These are phyloP conservation scores for Athrips mouffetella DNA, from an alignment of 2,888 invertebrate genomes.

Conservation along the genomic window DNA sequence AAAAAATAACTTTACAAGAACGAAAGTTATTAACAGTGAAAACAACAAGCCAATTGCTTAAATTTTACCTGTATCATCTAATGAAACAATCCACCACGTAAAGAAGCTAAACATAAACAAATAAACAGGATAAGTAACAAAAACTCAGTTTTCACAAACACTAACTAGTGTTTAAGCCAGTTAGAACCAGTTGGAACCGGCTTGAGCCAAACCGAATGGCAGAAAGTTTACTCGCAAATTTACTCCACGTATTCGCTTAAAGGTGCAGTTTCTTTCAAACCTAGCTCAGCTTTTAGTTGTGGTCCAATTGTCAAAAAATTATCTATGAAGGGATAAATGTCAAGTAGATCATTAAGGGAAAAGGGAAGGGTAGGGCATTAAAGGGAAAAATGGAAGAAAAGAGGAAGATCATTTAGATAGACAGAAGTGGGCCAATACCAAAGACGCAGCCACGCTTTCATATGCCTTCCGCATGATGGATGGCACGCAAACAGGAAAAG, in stretches of 20 bases:
- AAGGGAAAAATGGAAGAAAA: too few species aligned
- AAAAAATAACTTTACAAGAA: too few species aligned
- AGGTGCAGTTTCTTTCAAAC: constrained; percentile 74
- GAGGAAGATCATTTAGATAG: too few species aligned
- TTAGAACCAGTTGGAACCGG: constrained; percentile 45
- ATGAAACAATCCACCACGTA: background rate
- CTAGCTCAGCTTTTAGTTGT: constrained; percentile 47
- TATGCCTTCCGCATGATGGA: too few species aligned
- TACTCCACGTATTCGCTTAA: constrained; percentile 76
- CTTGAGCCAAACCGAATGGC: constrained; percentile 54
- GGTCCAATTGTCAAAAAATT: constrained; percentile 6
- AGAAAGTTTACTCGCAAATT: constrained; percentile 75
- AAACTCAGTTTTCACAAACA: constrained; percentile 42
- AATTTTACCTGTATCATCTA: background rate
- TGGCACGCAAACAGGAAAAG: too few species aligned
- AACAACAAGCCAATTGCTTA: too few species aligned
- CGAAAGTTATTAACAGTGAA: too few species aligned
- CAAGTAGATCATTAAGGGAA: too few species aligned
- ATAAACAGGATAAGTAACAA: constrained; percentile 24
- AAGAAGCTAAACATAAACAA: constrained; percentile 1
- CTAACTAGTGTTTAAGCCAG: constrained; percentile 54
- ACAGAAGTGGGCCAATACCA: too few species aligned
- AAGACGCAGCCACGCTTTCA: too few species aligned
- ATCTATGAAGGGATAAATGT: background rate
- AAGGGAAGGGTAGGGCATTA: too few species aligned